Percentiles rank a stretch among this genome's conserved stretches.
phyloP scores from a whole-genome alignment of 2,888 invertebrate genomes.

The Apotomis capreana region DNA sequence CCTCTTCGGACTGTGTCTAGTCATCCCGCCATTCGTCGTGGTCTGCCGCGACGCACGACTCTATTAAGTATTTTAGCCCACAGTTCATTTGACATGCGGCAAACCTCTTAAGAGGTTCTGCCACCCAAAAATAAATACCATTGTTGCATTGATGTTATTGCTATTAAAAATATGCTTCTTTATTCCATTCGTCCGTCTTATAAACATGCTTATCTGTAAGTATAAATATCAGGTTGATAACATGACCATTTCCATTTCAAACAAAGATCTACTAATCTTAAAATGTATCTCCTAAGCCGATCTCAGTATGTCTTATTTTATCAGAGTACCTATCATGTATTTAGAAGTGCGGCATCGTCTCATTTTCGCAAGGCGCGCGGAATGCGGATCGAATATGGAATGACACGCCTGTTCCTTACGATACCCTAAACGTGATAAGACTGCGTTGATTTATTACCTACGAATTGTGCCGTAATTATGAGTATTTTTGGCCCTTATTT shows the following conservation, averaged over 20 bases:
- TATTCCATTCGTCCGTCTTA: too few relatives aligned
- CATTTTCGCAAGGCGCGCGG: conserved; percentile 68
- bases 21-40: too few relatives aligned
- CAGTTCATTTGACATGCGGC: too few relatives aligned
- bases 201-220: too few relatives aligned
- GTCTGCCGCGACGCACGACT: too few relatives aligned
- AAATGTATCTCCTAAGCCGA: conserved; percentile 16
- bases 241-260: background rate
- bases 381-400: conserved; percentile 69
- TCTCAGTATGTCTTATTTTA: conserved; percentile 20
- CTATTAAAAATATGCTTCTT: too few relatives aligned
- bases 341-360: conserved; percentile 46
- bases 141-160: background rate
- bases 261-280: background rate
- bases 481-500: background rate
- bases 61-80: too few relatives aligned
- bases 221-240: too few relatives aligned
- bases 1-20: too few relatives aligned
- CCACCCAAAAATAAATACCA: background rate
- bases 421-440: conserved; percentile 65
- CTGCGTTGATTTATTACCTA: conserved; percentile 66
- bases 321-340: conserved; percentile 10
- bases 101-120: too few relatives aligned
- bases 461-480: conserved; percentile 44
- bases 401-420: conserved; percentile 62